Percentiles rank a stretch among this genome's conserved stretches.
Conservation (phyloP, 1,140 invertebrate species). For the Ptiloglossa arizonensis region DNA sequence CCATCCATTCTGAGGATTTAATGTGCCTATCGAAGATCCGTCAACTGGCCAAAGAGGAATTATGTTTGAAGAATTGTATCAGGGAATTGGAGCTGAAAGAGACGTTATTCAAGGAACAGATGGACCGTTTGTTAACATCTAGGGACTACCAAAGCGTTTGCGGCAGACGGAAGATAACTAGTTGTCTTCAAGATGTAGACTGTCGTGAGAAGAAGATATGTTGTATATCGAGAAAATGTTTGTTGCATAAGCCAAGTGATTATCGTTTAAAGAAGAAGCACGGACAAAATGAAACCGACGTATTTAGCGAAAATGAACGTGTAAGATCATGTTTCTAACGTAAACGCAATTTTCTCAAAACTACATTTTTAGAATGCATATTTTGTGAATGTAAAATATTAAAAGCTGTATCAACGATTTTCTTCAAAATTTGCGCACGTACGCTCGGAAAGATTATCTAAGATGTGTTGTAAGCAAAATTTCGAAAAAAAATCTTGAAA, state of each 20-base stretch:
- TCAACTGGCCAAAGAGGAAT: conserved; percentile 71
- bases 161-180: conserved; percentile 14
- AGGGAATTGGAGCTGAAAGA: conserved; percentile 71
- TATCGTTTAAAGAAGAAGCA: conserved; percentile 39
- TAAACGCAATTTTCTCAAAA: too few species aligned
- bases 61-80: conserved; percentile 70
- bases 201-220: conserved; percentile 27
- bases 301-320: conserved; percentile 4
- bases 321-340: background rate
- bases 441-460: too few species aligned
- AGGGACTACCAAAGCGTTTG: conserved; percentile 49
- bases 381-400: too few species aligned
- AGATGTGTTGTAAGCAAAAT: too few species aligned
- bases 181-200: conserved; percentile 22
- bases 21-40: conserved; percentile 71
- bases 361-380: too few species aligned
- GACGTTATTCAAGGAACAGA: conserved; percentile 64
- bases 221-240: conserved; percentile 28
- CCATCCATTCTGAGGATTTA: conserved; percentile 73
- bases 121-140: conserved; percentile 57
- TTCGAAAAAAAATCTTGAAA: too few species aligned
- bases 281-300: conserved; percentile 14
- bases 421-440: too few species aligned
- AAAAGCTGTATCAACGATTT: too few species aligned
- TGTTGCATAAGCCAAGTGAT: conserved; percentile 4